phyloP scores from a whole-genome alignment of 2,113 vertebrate genomes.

The Myiagra hebetior region DNA sequence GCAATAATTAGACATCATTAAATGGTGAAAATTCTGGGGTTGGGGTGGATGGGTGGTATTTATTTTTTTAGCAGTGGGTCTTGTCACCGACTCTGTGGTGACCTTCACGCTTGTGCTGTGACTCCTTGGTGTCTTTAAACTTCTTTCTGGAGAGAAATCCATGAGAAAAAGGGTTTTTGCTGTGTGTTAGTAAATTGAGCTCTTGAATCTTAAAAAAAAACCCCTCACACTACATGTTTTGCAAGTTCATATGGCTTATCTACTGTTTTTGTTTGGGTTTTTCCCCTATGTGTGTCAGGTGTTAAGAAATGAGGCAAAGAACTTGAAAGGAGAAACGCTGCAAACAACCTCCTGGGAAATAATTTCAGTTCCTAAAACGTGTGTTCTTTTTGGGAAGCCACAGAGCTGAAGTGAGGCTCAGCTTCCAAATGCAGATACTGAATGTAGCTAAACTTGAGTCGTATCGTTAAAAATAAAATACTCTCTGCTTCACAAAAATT shows the following conservation, averaged over 20 bases:
- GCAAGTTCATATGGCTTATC: background rate
- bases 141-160: background rate
- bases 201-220: background rate
- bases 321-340: background rate
- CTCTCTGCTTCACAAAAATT: background rate
- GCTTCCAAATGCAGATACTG: background rate
- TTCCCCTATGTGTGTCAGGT: background rate
- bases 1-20: background rate
- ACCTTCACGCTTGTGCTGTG: rapidly evolving
- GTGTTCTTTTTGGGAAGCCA: background rate
- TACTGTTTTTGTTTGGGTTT: background rate
- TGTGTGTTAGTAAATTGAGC: background rate
- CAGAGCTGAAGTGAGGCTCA: background rate
- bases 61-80: background rate
- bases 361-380: background rate
- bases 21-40: background rate
- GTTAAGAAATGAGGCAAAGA: background rate
- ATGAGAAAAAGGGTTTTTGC: background rate
- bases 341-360: background rate
- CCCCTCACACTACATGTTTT: background rate
- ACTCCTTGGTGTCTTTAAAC: background rate
- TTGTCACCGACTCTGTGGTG: rapidly evolving
- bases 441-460: background rate
- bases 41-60: background rate
- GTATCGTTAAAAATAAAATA: background rate